A percentile compares a stretch with the other conserved stretches of the same genome.
These are phyloP conservation scores for Platygyra sinensis DNA, from an alignment of 64 coral and sea anemone genomes.

Conservation along the genomic window DNA sequence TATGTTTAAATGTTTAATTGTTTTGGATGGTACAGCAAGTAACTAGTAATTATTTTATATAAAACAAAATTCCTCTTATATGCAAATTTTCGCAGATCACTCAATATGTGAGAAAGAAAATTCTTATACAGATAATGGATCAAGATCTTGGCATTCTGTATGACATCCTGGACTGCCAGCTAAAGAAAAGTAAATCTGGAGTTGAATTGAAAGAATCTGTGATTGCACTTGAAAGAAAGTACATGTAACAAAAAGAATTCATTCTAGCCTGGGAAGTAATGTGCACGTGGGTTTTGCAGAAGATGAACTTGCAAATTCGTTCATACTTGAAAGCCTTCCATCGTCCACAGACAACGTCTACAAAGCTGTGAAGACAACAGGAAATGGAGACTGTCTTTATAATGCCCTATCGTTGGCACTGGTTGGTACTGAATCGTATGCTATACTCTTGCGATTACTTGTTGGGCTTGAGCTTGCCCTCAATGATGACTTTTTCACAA, in stretches of 20 bases:
- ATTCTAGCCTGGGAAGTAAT: background rate
- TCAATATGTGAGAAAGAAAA: too few relatives aligned
- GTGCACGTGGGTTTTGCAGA: conserved; percentile 5
- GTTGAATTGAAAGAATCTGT: too few relatives aligned
- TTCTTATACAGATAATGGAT: too few relatives aligned
- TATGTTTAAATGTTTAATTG: too few relatives aligned
- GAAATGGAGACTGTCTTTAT: conserved; percentile 1
- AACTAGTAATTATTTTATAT: too few relatives aligned
- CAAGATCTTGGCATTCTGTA: too few relatives aligned
- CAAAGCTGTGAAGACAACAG: conserved; percentile 18
- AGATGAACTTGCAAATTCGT: background rate
- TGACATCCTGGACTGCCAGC: too few relatives aligned
- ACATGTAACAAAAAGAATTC: background rate
- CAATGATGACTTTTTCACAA: background rate
- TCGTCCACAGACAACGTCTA: background rate
- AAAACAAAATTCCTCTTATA: too few relatives aligned
- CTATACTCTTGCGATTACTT: background rate
- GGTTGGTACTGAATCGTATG: background rate
- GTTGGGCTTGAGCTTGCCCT: background rate
- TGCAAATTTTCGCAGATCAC: too few relatives aligned
- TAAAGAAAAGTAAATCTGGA: too few relatives aligned
- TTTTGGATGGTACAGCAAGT: too few relatives aligned
- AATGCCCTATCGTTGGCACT: background rate
- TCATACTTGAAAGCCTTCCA: conserved; percentile 6
- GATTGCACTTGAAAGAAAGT: too few relatives aligned